A percentile compares a stretch with the other conserved stretches of the same genome.
Conservation (phyloP, 2,113 vertebrate species). For the Alaudala cheleensis region DNA sequence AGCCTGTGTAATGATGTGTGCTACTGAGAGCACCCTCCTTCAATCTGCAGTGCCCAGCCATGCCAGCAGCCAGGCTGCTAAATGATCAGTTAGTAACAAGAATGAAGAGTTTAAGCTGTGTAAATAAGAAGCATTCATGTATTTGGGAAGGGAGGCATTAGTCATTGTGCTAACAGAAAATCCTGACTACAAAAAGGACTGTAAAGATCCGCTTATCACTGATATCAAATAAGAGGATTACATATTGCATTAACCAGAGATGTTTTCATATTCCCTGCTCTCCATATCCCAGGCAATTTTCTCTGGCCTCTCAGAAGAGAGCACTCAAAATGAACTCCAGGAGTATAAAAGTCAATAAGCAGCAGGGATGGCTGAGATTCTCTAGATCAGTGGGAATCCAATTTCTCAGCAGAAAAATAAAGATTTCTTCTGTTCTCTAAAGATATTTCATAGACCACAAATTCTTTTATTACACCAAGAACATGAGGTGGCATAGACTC, state of each 20-base stretch:
- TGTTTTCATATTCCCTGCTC: neutral
- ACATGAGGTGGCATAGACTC: neutral
- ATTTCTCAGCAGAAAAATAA: neutral
- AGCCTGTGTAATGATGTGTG: neutral
- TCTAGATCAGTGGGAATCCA: neutral
- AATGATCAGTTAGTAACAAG: neutral
- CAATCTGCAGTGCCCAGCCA: neutral
- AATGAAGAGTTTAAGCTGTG: neutral
- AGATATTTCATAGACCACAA: neutral
- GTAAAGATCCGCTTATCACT: neutral
- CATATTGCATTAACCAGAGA: neutral
- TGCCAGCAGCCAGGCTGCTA: neutral
- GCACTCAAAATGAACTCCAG: neutral
- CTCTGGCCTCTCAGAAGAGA: neutral
- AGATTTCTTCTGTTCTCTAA: neutral
- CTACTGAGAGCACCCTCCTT: neutral
- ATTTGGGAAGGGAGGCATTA: neutral
- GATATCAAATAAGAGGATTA: neutral
- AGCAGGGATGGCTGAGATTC: neutral
- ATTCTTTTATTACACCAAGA: neutral
- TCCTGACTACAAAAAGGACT: neutral
- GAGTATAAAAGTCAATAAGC: neutral
- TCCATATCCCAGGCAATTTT: neutral
- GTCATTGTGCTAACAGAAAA: neutral
- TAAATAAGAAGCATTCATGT: neutral